These are phyloP conservation scores for Hydraecia micacea DNA, from an alignment of 2,888 invertebrate genomes.

Conservation along the genomic window DNA sequence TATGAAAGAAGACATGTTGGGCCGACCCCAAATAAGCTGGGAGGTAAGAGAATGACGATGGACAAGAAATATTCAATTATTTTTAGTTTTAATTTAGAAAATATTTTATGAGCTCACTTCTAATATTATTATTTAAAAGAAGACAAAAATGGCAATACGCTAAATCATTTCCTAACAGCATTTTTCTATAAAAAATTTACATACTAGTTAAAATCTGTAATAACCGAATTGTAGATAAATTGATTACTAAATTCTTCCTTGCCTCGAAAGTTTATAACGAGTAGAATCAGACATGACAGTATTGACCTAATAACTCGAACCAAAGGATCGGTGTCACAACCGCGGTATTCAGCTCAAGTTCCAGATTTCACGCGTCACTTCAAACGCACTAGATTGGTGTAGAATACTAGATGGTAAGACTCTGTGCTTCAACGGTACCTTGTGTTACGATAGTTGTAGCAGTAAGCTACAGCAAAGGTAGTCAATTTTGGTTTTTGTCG, in stretches of 20 bases:
- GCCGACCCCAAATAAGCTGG: too few species aligned
- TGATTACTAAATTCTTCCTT: not conserved
- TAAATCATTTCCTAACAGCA: not conserved
- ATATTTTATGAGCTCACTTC: not conserved
- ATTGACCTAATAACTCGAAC: conserved; percentile 56
- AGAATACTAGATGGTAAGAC: conserved; percentile 36
- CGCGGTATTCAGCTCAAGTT: conserved; percentile 48
- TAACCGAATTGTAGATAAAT: not conserved
- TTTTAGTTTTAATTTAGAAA: not conserved
- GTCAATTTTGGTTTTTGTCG: conserved; percentile 16
- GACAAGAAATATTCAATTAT: not conserved
- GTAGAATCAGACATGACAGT: conserved; percentile 10
- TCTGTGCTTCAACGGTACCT: conserved; percentile 45
- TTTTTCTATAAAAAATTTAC: not conserved
- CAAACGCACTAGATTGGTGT: conserved; percentile 10
- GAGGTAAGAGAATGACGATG: too few species aligned
- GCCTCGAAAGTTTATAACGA: not conserved
- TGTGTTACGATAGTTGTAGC: conserved; percentile 15
- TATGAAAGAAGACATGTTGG: too few species aligned
- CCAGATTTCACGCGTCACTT: conserved; percentile 47
- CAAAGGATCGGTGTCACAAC: conserved; percentile 46
- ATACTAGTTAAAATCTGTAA: not conserved
- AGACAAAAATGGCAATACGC: not conserved
- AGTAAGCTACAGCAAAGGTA: conserved; percentile 23
- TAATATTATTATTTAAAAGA: not conserved